These are phyloP conservation scores for Galleria mellonella DNA, from an alignment of 1,140 invertebrate genomes.

Conservation along the genomic window DNA sequence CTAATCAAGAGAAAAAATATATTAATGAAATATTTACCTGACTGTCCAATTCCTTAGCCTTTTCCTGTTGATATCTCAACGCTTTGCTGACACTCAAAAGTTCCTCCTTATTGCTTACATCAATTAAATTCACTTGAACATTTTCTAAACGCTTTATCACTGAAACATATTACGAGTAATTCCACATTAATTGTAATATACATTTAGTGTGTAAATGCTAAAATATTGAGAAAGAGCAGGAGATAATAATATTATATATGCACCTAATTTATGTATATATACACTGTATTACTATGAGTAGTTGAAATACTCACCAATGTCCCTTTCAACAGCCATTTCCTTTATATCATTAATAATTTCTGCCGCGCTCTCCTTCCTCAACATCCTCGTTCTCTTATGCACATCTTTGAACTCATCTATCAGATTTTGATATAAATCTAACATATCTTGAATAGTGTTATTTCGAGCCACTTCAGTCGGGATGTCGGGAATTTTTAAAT, in stretches of 20 bases:
- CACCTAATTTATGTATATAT: too few relatives aligned
- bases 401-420: constrained; percentile 89
- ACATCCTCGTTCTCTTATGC: constrained; percentile 82
- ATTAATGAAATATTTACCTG: constrained; percentile 59
- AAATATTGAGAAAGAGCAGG: too few relatives aligned
- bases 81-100: constrained; percentile 65
- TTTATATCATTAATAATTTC: constrained; percentile 85
- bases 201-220: too few relatives aligned
- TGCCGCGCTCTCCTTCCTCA: constrained; percentile 76
- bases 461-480: constrained; percentile 88
- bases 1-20: too few relatives aligned
- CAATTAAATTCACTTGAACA: constrained; percentile 73
- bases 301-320: constrained; percentile 74
- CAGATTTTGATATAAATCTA: constrained; percentile 84
- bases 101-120: constrained; percentile 64
- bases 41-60: constrained; percentile 80
- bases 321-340: constrained; percentile 91
- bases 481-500: constrained; percentile 80
- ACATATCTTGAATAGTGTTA: constrained; percentile 81
- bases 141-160: constrained; percentile 84
- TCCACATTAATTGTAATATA: background rate
- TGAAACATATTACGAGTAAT: constrained; percentile 23
- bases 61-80: constrained; percentile 83
- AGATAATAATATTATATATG: too few relatives aligned
- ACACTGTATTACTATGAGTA: background rate